Evolutionary conservation across 2,113 vertebrate genomes (phyloP).

Genomic region (Tachysurus fulvidraco): DNA sequence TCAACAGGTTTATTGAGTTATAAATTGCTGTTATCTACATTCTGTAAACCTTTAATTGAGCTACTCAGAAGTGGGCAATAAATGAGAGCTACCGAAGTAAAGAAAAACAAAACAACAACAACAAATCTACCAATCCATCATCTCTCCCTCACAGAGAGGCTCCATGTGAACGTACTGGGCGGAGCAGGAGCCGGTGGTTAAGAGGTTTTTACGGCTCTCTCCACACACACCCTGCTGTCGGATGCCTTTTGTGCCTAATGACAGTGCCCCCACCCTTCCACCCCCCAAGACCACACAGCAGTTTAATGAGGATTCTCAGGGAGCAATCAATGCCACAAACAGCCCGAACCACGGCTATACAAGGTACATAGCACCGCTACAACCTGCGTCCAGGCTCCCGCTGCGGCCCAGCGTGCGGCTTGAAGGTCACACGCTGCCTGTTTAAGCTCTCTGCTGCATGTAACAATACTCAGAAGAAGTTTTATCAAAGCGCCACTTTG

Average conservation of each 20-base stretch:
- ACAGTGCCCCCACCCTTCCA: not conserved
- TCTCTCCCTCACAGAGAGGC: not conserved
- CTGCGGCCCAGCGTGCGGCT: not conserved
- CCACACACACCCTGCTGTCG: conserved; percentile 18
- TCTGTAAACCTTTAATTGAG: too few species aligned
- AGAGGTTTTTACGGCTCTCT: conserved; percentile 10
- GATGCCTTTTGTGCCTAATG: conserved; percentile 12
- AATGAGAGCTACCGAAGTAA: not conserved
- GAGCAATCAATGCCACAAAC: not conserved
- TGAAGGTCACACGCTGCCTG: conserved; percentile 29
- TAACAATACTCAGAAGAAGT: conserved; percentile 41
- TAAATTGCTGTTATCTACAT: too few species aligned
- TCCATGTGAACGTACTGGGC: not conserved
- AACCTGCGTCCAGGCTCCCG: conserved; percentile 12
- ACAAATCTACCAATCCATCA: not conserved
- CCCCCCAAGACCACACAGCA: not conserved
- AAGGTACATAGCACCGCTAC: not conserved
- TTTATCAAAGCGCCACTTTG: conserved; percentile 51
- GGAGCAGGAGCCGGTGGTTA: not conserved
- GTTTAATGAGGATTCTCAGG: conserved; percentile 33
- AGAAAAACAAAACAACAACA: not conserved
- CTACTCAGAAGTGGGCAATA: too few species aligned
- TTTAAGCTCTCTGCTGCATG: conserved; percentile 14
- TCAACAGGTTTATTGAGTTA: too few species aligned
- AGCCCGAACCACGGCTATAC: not conserved